phyloP scores from a whole-genome alignment of 2,888 invertebrate genomes.

The Spialia ferax region DNA sequence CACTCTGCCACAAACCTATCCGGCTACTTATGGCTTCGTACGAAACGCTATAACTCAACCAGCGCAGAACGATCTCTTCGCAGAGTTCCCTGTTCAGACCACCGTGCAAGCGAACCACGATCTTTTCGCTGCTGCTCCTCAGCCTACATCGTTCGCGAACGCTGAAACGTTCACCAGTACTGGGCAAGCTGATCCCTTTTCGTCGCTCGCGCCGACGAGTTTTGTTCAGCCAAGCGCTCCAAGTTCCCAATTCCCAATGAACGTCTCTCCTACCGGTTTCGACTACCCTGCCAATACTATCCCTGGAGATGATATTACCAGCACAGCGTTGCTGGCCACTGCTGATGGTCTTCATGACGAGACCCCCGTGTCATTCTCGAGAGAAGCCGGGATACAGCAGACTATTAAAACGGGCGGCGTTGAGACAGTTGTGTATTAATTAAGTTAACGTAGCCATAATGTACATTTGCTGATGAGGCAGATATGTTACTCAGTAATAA shows the following conservation, averaged over 20 bases:
- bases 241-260: slow-evolving; percentile 62
- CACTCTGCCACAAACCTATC: slow-evolving; percentile 66
- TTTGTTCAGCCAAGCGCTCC: slow-evolving; percentile 53
- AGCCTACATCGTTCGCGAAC: slow-evolving; percentile 59
- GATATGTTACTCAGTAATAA: background rate
- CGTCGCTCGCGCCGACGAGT: slow-evolving; percentile 56
- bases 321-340: slow-evolving; percentile 52
- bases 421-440: slow-evolving; percentile 69
- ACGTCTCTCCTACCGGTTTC: slow-evolving; percentile 55
- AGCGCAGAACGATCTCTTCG: slow-evolving; percentile 60
- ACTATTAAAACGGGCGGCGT: slow-evolving; percentile 69
- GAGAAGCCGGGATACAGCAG: slow-evolving; percentile 75
- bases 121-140: slow-evolving; percentile 60
- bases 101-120: slow-evolving; percentile 57
- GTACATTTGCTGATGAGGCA: background rate
- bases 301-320: slow-evolving; percentile 57
- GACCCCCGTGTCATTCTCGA: slow-evolving; percentile 65
- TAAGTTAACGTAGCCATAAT: background rate
- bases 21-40: slow-evolving; percentile 67
- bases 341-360: slow-evolving; percentile 57
- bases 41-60: slow-evolving; percentile 59
- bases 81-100: slow-evolving; percentile 60
- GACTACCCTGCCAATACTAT: slow-evolving; percentile 61
- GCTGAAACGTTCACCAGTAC: slow-evolving; percentile 60
- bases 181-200: slow-evolving; percentile 57